Evolutionary conservation across 2,888 invertebrate genomes (phyloP).

Genomic region (Lymantria dispar): DNA sequence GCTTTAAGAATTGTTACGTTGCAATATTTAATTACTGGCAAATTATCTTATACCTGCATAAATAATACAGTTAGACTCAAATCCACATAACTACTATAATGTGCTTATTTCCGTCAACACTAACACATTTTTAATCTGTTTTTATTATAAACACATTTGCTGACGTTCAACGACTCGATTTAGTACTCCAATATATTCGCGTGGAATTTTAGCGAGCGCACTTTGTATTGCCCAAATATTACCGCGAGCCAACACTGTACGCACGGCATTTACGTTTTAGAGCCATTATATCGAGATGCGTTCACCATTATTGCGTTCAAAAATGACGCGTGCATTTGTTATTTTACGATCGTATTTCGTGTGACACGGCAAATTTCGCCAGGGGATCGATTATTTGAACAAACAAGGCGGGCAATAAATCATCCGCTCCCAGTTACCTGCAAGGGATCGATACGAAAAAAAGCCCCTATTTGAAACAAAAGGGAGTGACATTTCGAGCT

Average conservation of each 20-base stretch:
- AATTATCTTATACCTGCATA: no score
- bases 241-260: constrained; percentile 55
- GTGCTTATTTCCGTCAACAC: no score
- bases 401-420: constrained; percentile 78
- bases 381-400: constrained; percentile 77
- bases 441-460: constrained; percentile 71
- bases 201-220: constrained; percentile 60
- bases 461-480: constrained; percentile 66
- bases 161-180: constrained; percentile 45
- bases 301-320: constrained; percentile 24
- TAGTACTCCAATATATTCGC: constrained; percentile 59
- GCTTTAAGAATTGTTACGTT: no score
- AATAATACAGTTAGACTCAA: no score
- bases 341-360: constrained; percentile 41
- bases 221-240: constrained; percentile 67
- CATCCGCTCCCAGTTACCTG: constrained; percentile 77
- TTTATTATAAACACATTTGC: constrained; percentile 1
- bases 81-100: no score
- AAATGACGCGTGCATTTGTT: constrained; percentile 33
- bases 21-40: no score
- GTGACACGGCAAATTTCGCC: constrained; percentile 38
- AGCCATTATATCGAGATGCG: constrained; percentile 67
- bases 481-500: constrained; percentile 63
- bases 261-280: constrained; percentile 62
- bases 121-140: no score